Conservation (phyloP, 2,113 vertebrate genomes). For the Chloropsis cyanopogon region DNA sequence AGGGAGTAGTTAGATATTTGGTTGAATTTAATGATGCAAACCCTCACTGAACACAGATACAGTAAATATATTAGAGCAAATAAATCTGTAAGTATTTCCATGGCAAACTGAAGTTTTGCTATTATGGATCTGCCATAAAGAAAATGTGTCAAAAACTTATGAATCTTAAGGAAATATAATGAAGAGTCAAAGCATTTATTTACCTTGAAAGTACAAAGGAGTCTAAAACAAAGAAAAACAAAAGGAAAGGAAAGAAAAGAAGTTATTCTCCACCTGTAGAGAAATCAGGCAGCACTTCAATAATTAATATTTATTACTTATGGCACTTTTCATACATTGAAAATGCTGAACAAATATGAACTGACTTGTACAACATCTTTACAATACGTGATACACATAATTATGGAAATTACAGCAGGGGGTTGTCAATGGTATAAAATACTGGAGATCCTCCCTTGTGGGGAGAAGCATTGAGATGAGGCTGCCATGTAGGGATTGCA, state of each 20-base stretch:
- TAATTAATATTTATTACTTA: conserved; percentile 59
- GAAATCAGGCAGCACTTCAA: neutral
- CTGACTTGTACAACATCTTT: conserved; percentile 29
- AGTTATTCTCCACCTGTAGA: neutral
- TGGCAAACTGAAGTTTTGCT: conserved; percentile 17
- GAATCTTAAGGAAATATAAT: conserved; percentile 49
- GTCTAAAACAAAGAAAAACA: neutral
- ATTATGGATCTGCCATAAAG: conserved; percentile 48
- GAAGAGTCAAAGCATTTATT: neutral
- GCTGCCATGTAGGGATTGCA: neutral
- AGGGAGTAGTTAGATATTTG: neutral
- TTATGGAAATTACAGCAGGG: conserved; percentile 2
- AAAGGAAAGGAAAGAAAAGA: neutral
- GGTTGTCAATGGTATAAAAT: neutral
- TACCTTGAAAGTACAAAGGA: neutral
- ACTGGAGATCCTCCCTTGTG: neutral
- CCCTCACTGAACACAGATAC: neutral
- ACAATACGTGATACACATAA: neutral
- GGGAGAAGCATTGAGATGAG: neutral
- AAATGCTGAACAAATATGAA: conserved; percentile 44
- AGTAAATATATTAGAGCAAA: conserved; percentile 27
- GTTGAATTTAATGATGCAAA: neutral
- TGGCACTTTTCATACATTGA: neutral
- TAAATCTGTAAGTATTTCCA: conserved; percentile 44
- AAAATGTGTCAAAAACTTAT: conserved; percentile 49